A percentile compares a stretch with the other conserved stretches of the same genome.
Conservation (phyloP, 1,140 invertebrate genomes). For the Akabosia matsudoensis region DNA sequence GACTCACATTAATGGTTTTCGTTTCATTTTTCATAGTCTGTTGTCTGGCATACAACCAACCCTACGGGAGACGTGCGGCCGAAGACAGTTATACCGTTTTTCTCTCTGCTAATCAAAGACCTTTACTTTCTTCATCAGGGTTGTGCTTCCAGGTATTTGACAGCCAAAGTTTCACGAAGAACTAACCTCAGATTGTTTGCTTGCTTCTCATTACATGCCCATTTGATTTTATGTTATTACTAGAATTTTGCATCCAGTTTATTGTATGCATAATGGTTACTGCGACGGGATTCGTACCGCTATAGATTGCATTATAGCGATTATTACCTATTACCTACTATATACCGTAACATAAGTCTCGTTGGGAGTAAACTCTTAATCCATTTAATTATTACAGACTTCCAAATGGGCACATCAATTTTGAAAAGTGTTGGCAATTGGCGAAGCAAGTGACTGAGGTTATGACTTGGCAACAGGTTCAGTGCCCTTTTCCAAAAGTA, state of each 20-base stretch:
- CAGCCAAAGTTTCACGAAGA: too few species aligned
- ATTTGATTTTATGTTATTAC: too few species aligned
- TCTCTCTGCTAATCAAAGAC: constrained; percentile 85
- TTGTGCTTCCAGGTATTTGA: constrained; percentile 71
- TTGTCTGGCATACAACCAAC: constrained; percentile 84
- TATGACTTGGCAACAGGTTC: constrained; percentile 82
- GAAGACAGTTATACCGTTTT: constrained; percentile 88
- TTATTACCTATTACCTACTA: too few species aligned
- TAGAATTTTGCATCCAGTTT: too few species aligned
- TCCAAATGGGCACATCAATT: constrained; percentile 82
- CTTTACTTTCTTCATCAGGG: constrained; percentile 85
- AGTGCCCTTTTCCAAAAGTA: constrained; percentile 78
- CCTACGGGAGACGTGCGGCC: constrained; percentile 70
- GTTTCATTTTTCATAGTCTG: too few species aligned
- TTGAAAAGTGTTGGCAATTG: constrained; percentile 83
- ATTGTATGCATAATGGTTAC: too few species aligned
- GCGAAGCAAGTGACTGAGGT: constrained; percentile 84
- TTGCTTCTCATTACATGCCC: too few species aligned
- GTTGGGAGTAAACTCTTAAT: neutral
- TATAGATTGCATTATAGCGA: too few species aligned
- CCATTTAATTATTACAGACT: constrained; percentile 56
- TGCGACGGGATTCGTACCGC: too few species aligned
- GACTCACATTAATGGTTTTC: too few species aligned
- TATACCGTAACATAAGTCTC: neutral
- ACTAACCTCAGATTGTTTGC: too few species aligned